Percentiles rank a stretch among this genome's conserved stretches.
phyloP scores from a whole-genome alignment of 2,888 invertebrate genomes.

The Vandiemenella viatica region DNA sequence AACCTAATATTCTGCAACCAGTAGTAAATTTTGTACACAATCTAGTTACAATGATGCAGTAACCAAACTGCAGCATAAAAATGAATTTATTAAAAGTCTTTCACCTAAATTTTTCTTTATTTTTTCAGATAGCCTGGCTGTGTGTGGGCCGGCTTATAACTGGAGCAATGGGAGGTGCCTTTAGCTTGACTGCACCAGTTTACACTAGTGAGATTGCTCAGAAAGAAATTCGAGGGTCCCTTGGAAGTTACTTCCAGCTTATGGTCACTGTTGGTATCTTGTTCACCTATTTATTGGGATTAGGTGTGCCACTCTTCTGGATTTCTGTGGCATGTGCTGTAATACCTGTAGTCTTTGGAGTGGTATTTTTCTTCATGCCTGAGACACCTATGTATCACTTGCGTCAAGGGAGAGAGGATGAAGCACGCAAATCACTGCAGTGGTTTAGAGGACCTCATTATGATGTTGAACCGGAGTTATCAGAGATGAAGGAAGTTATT shows the following conservation, averaged over 20 bases:
- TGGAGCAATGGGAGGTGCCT: conserved; percentile 63
- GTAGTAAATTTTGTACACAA: too few species aligned
- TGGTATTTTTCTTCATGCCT: conserved; percentile 67
- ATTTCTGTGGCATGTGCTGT: conserved; percentile 50
- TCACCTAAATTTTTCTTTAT: too few species aligned
- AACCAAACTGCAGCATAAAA: too few species aligned
- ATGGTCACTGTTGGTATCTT: conserved; percentile 74
- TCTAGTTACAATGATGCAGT: too few species aligned
- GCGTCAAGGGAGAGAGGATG: conserved; percentile 30
- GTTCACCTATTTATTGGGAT: conserved; percentile 55
- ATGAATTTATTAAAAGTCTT: too few species aligned
- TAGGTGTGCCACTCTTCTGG: conserved; percentile 36
- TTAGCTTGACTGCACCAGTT: conserved; percentile 69
- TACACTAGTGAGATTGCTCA: conserved; percentile 78
- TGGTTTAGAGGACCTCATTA: conserved; percentile 60
- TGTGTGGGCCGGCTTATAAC: conserved; percentile 51
- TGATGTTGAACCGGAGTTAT: conserved; percentile 48
- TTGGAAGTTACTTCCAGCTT: conserved; percentile 79
- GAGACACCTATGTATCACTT: conserved; percentile 56
- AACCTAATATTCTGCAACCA: too few species aligned
- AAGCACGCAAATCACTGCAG: conserved; percentile 51
- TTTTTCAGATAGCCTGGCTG: conserved; percentile 34
- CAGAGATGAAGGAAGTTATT: conserved; percentile 39
- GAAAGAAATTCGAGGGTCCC: conserved; percentile 61
- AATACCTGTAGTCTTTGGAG: conserved; percentile 52